Evolutionary conservation across 2,113 vertebrate genomes (phyloP).

Genomic region (Smithornis capensis): DNA sequence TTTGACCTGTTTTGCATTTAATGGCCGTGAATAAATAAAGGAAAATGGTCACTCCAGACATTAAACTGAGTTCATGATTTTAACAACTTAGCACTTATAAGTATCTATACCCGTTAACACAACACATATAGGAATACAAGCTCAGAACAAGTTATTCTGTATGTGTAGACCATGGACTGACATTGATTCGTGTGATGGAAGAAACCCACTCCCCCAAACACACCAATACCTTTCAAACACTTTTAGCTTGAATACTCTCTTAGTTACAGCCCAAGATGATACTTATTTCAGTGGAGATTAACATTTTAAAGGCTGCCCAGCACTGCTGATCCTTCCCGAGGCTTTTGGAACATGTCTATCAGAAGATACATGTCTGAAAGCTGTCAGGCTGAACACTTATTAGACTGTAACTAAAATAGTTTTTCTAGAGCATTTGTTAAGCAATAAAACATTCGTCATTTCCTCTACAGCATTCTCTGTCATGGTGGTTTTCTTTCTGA

Average conservation of each 20-base stretch:
- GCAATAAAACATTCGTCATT: rapidly evolving
- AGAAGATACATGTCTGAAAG: neutral
- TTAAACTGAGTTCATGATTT: neutral
- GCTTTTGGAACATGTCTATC: neutral
- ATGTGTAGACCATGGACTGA: neutral
- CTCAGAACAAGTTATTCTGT: neutral
- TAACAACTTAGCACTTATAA: neutral
- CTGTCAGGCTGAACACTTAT: neutral
- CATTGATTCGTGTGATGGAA: neutral
- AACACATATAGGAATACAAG: neutral
- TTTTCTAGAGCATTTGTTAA: neutral
- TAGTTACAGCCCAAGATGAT: neutral
- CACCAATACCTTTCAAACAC: neutral
- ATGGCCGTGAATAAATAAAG: neutral
- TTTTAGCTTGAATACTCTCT: neutral
- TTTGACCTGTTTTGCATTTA: neutral
- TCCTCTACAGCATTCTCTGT: neutral
- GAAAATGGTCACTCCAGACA: neutral
- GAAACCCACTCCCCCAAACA: neutral
- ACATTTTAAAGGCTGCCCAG: neutral
- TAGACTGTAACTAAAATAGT: neutral
- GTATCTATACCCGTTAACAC: neutral
- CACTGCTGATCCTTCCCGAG: neutral
- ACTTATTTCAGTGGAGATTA: neutral
- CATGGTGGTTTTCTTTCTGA: neutral